Evolutionary conservation across 2,113 vertebrate species (phyloP), one percentile per base, ranked within the genome.

Genomic region (Phyllostomus discolor): DNA sequence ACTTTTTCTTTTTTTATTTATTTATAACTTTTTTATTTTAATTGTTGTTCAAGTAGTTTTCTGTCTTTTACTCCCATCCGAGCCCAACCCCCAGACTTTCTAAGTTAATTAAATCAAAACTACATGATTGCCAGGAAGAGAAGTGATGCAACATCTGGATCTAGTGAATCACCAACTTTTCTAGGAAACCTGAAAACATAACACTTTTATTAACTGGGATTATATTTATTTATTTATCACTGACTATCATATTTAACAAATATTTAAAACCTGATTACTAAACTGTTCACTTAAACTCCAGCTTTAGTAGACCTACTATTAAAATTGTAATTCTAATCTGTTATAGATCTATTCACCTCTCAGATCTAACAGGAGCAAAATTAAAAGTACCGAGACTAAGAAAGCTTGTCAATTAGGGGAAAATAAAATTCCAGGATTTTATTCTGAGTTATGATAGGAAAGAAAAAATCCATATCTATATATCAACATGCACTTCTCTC

Each of bases 31-130:
- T 43, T 43, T 43, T 43, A 43, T 43, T 43, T 43, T 43, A 43
- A 43, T 43, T 43, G 43, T 43, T 43, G 43, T 43, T 43, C 43
- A 43, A 43, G 43, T 43, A 43, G 43, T 43, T 43, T 43, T 43
- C 43, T 43, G 43, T 43, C 43, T 43, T 43, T 43, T 43, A 43
- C 43, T 43, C 43, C 43, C 43, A 43, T 43, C 8, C 43, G 6
- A 43, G 43, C 43, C 43, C 43, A 43, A 43, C 43, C 43, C 43
- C 43, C 72, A 97, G 89, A 95, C 57, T 89, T 97, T 94, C 35
- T 95, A 85, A 95, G 93, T 95, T 98, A 97, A 98, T 98, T 98
- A 98, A 98, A 98, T 98, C 73, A 96, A 96, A 97, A 94, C 66
- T 86, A 62, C 59, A 88, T 86, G 95, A 95, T 90, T 93, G 62